These are phyloP conservation scores for Delichon dasypus DNA, from an alignment of 2,797 vertebrate species.

Conservation along the genomic window DNA sequence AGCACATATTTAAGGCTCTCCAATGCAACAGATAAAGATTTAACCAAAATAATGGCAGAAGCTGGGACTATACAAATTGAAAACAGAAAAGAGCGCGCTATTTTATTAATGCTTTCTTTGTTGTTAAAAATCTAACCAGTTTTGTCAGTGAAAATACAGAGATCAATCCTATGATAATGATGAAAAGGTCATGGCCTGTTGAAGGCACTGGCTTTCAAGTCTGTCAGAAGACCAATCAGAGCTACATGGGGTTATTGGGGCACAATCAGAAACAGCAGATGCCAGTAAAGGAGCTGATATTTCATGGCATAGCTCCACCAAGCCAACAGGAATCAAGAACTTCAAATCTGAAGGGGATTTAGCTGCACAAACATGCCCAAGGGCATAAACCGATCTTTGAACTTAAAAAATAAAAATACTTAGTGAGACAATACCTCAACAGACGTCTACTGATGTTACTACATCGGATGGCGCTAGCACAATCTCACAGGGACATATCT, in stretches of 20 bases:
- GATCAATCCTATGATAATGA: fast-evolving
- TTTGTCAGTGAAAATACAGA: not conserved
- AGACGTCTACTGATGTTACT: not conserved
- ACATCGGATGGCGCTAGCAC: not conserved
- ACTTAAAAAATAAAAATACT: not conserved
- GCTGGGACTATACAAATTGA: not conserved
- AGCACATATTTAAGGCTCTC: not conserved
- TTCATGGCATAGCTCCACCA: not conserved
- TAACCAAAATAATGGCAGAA: not conserved
- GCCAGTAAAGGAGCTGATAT: not conserved
- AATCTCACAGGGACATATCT: not conserved
- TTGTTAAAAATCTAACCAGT: not conserved
- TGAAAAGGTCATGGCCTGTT: not conserved
- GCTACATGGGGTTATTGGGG: fast-evolving
- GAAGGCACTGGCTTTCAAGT: not conserved
- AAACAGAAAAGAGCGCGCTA: not conserved
- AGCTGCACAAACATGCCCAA: not conserved
- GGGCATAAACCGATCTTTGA: not conserved
- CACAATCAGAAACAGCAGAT: not conserved
- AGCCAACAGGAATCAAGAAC: not conserved
- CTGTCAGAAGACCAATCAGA: not conserved
- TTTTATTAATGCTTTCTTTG: not conserved
- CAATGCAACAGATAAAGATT: not conserved
- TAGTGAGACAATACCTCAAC: not conserved
- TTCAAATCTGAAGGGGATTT: not conserved